Percentiles rank a stretch among this genome's conserved stretches.
Evolutionary conservation across 2,113 vertebrate genomes (phyloP).

Genomic region (Excalfactoria chinensis): DNA sequence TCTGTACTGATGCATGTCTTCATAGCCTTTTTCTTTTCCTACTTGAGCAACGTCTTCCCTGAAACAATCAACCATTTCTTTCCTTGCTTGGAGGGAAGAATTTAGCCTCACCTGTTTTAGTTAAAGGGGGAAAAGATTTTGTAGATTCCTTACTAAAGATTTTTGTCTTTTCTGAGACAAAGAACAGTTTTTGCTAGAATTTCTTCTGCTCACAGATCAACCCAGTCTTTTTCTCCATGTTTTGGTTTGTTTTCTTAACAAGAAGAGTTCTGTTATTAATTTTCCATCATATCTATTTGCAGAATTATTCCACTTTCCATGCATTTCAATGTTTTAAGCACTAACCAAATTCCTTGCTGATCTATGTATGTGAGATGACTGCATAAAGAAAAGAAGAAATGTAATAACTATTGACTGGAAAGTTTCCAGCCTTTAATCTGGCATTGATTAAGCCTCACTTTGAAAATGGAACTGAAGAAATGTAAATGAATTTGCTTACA

Average conservation of each 20-base stretch:
- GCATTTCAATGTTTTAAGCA: neutral
- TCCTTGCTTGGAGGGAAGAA: neutral
- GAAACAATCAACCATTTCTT: neutral
- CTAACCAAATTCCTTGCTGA: neutral
- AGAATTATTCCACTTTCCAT: neutral
- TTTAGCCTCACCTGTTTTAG: neutral
- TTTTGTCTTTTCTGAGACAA: neutral
- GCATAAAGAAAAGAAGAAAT: conserved; percentile 3
- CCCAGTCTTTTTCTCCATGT: neutral
- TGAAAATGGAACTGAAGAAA: conserved; percentile 43
- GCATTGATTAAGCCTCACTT: conserved; percentile 51
- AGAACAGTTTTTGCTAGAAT: neutral
- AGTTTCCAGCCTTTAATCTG: conserved; percentile 53
- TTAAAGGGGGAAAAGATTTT: neutral
- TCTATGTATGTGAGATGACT: neutral
- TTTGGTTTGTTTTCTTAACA: neutral
- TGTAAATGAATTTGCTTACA: conserved; percentile 34
- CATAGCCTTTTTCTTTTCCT: neutral
- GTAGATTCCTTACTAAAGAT: neutral
- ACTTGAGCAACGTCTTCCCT: neutral
- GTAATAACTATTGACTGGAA: conserved; percentile 41
- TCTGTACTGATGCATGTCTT: neutral
- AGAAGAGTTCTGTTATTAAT: neutral
- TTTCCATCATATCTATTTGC: neutral
- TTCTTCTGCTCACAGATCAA: neutral